Evolutionary conservation across 1,140 invertebrate species (phyloP).

Genomic region (Melanaphis sacchari): DNA sequence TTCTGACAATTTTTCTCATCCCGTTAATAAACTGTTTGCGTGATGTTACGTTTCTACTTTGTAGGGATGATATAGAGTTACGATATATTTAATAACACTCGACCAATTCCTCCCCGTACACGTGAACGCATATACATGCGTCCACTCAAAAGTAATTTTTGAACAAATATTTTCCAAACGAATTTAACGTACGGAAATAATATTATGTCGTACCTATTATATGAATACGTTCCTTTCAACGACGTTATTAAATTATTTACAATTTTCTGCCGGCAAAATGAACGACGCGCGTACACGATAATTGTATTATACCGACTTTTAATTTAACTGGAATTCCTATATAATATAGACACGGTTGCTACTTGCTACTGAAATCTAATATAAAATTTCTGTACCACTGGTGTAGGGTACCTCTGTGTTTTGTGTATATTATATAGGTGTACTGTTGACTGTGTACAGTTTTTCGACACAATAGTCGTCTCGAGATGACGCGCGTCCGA

Average conservation of each 20-base stretch:
- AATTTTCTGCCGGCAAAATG: neutral
- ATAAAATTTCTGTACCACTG: neutral
- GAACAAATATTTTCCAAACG: slow-evolving; percentile 29
- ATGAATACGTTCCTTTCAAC: neutral
- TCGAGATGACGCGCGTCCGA: neutral
- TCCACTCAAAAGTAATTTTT: neutral
- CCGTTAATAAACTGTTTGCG: neutral
- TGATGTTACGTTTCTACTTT: neutral
- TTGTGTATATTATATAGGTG: neutral
- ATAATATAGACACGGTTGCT: neutral
- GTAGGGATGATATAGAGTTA: neutral
- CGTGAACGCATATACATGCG: neutral
- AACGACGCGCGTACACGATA: neutral
- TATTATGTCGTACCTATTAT: neutral
- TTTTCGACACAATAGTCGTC: neutral
- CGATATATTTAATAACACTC: neutral
- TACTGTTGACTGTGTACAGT: neutral
- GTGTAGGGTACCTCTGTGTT: too few relatives aligned
- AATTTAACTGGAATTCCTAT: neutral
- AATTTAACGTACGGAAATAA: slow-evolving; percentile 29
- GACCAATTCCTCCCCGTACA: neutral
- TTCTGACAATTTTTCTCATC: neutral
- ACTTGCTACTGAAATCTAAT: neutral
- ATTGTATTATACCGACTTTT: slow-evolving; percentile 8
- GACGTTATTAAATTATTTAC: slow-evolving; percentile 6